Evolutionary conservation across 2,797 vertebrate genomes (phyloP), one percentile per base, ranked within the genome.

Genomic region (Acridotheres tristis): DNA sequence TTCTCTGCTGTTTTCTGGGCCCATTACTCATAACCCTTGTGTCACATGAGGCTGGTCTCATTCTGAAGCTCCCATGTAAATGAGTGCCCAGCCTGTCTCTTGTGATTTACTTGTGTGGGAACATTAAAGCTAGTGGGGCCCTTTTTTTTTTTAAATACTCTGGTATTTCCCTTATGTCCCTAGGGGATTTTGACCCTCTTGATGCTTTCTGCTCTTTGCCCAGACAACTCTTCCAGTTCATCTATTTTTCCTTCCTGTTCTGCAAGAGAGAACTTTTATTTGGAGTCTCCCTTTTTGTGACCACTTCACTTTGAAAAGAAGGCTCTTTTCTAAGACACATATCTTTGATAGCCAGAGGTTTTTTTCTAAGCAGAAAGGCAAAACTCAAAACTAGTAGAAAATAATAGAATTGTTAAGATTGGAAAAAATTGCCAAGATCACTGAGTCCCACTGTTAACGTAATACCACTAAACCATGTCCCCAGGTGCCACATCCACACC

Each of bases 141-240:
- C 68, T 57, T 82, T 92, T 82, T 92, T 42, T 19, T 34, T n/a
- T 34, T 5, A 38, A 67, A 53, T 82, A 43, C 10, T 62, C 27
- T 47, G 95, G 96, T 94, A 96, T 97, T 97, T 97, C 94, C 96
- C 97, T 91, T 55, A 88, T 51, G 48, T 89, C 66, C 73, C 72
- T 26, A 22, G 88, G 92, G 93, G 90, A 94, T 95, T 96, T 95
- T 93, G 79, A 66, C 73, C 61, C 38, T 93, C 67, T 78, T 81
- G 55, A 90, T 88, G 45, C 58, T 89, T 93, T 91, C 62, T 83
- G 68, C 69, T 80, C 59, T 76, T 78, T 71, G 30, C n/a, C 74
- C 36, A 76, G 67, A 68, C 87, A 88, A 36, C 69, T 91, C 76
- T 80, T 86, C 29, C 68, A 71, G 61, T 88, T 96, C 62, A 50